Conservation (phyloP, 2,797 vertebrate genomes). For the Diglossa cyanea region DNA sequence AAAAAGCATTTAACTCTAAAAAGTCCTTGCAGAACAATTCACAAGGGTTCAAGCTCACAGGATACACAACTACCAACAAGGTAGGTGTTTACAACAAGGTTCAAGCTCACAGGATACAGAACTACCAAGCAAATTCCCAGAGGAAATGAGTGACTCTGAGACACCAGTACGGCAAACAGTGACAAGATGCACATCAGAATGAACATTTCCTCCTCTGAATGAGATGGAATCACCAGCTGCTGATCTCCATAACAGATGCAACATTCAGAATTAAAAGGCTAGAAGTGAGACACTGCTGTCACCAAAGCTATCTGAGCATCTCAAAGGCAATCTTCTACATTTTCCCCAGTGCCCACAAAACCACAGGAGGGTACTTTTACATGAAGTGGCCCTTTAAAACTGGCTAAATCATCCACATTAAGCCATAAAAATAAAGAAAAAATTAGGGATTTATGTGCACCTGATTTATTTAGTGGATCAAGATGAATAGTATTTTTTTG, state of each 20-base stretch:
- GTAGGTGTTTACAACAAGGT: neutral
- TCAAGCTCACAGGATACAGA: neutral
- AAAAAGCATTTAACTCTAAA: neutral
- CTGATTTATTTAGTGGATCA: neutral
- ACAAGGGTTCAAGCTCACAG: neutral
- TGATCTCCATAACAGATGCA: rapidly evolving
- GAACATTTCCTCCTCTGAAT: neutral
- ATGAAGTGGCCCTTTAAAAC: neutral
- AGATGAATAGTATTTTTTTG: neutral
- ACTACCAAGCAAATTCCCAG: neutral
- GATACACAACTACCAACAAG: neutral
- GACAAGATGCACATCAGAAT: neutral
- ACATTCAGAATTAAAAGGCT: neutral
- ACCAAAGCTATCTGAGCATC: neutral
- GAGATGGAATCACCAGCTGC: neutral
- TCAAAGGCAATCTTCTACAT: neutral
- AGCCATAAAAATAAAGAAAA: neutral
- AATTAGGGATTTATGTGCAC: neutral
- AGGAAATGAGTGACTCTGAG: neutral
- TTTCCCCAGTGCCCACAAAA: neutral
- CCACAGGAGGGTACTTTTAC: neutral
- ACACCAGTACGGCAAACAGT: neutral
- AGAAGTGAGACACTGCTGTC: neutral
- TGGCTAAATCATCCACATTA: neutral
- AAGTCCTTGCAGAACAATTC: neutral